phyloP scores from a whole-genome alignment of 2,888 invertebrate species.

The Panorpa germanica region DNA sequence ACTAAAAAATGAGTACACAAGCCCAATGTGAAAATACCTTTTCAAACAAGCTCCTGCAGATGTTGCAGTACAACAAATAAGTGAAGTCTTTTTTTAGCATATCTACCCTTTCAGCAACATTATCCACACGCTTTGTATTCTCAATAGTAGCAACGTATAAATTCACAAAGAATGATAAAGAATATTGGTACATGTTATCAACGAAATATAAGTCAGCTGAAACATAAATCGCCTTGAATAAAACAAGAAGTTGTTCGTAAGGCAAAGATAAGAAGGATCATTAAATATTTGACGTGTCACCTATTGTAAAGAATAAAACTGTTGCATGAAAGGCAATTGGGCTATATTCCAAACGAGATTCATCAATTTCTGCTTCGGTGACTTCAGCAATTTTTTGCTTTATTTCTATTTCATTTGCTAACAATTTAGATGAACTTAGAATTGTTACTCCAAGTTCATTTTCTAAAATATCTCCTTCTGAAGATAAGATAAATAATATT shows the following conservation, averaged over 20 bases:
- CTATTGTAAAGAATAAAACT: constrained; percentile 78
- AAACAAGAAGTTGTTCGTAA: no score
- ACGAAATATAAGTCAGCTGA: constrained; percentile 71
- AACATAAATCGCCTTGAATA: no score
- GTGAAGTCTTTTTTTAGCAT: constrained; percentile 71
- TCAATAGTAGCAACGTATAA: constrained; percentile 74
- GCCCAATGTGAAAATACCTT: no score
- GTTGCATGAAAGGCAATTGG: constrained; percentile 82
- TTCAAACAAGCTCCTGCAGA: constrained; percentile 86
- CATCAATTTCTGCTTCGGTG: constrained; percentile 80
- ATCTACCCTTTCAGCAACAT: constrained; percentile 48
- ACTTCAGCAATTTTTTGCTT: constrained; percentile 80
- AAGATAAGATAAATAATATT: constrained; percentile 58
- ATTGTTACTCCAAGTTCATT: constrained; percentile 82
- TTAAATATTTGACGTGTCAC: constrained; percentile 25
- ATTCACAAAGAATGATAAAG: constrained; percentile 83
- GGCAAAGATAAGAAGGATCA: background rate
- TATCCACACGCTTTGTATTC: constrained; percentile 68
- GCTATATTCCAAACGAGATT: constrained; percentile 67
- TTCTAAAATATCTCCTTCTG: constrained; percentile 66
- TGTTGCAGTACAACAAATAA: constrained; percentile 74
- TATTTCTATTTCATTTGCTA: constrained; percentile 79
- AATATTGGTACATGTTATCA: constrained; percentile 97
- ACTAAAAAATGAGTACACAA: no score
- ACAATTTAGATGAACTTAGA: constrained; percentile 72